A percentile compares a stretch with the other conserved stretches of the same genome.
phyloP scores from a whole-genome alignment of 64 coral and sea anemone species.

The Montipora efflorescens region DNA sequence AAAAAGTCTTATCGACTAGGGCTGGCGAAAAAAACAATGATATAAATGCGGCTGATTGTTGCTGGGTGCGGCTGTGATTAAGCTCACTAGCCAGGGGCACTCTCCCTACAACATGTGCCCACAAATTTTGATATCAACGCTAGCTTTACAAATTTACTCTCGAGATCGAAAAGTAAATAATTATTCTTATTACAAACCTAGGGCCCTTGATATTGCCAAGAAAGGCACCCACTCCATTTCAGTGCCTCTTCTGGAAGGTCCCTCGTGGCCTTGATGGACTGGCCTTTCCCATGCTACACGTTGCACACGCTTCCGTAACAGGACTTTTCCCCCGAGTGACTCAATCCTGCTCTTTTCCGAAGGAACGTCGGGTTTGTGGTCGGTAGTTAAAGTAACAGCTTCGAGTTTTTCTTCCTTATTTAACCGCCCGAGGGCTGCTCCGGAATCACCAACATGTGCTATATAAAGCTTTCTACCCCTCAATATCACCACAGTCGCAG shows the following conservation, averaged over 20 bases:
- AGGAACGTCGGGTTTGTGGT: constrained; percentile 94
- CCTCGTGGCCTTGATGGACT: constrained; percentile 73
- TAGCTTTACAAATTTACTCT: too few species aligned
- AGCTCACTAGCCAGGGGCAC: too few species aligned
- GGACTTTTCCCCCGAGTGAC: constrained; percentile 76
- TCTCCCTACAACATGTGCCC: too few species aligned
- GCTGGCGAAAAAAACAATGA: too few species aligned
- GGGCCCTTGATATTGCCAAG: constrained; percentile 83
- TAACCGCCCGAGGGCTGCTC: constrained; percentile 71
- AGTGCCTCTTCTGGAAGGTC: constrained; percentile 86
- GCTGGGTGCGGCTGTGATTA: too few species aligned
- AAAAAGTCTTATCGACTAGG: too few species aligned
- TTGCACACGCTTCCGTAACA: constrained; percentile 81
- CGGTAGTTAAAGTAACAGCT: constrained; percentile 74
- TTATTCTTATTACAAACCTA: constrained; percentile 53
- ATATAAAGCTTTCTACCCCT: constrained; percentile 82
- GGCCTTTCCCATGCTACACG: constrained; percentile 93
- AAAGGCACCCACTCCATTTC: constrained; percentile 89
- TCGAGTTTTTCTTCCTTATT: constrained; percentile 44
- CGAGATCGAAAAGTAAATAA: neutral
- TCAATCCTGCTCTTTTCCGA: constrained; percentile 83
- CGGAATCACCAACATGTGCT: constrained; percentile 93
- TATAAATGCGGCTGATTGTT: too few species aligned
- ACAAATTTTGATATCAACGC: too few species aligned
- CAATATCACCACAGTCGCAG: constrained; percentile 83